Base-by-base conservation (phyloP, 2,797 vertebrate genomes). In the Astyanax mexicanus region DNA sequence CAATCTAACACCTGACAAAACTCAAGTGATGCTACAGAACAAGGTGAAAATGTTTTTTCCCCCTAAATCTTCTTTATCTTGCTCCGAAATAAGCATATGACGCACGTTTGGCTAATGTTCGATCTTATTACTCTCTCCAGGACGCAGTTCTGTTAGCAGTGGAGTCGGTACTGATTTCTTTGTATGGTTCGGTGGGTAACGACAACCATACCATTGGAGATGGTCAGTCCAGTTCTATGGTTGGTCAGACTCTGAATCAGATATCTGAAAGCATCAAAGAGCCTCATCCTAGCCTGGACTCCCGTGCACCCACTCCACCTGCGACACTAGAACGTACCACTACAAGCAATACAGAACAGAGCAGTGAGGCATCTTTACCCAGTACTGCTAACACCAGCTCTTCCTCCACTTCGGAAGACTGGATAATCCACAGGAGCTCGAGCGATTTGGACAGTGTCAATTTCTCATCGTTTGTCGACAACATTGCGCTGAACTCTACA, bases 1-100 rank as follows among this genome's bases (percentile, higher is more conserved):
- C 65, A 99, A 99, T 79, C 54, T 99, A 89, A 98, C 94, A 0
- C 97, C 98, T 17, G 96, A 98, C 92, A 99, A 99, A 92, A 96
- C 92, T 13, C 93, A 98, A 89, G 94, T 99, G 72, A 93, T 99
- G 75, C 89, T 99, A 60, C 95, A 96, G 13, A 88, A 98, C 89
- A 98, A 99, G 96, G 98, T 94, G 77, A 1, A 4, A 32, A 2
- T 29, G 32, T 32, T 5, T 32, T 32, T 29, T 32, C 2, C 32
- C n/a, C 29, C 11, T 27, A 5, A 15, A 8, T 60, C 5, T 9
- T 51, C 21, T 4, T 29, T 11, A 25, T 54, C 19, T 23, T 27
- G 11, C 25, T 54, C 19, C 11, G 23, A 23, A 40, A 8, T 12
- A 38, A 75, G 51, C 15, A 8, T 19, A 0, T 60, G 29, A n/a